These are phyloP conservation scores for Scalopus aquaticus DNA, from an alignment of 2,113 vertebrate genomes.

Conservation along the genomic window DNA sequence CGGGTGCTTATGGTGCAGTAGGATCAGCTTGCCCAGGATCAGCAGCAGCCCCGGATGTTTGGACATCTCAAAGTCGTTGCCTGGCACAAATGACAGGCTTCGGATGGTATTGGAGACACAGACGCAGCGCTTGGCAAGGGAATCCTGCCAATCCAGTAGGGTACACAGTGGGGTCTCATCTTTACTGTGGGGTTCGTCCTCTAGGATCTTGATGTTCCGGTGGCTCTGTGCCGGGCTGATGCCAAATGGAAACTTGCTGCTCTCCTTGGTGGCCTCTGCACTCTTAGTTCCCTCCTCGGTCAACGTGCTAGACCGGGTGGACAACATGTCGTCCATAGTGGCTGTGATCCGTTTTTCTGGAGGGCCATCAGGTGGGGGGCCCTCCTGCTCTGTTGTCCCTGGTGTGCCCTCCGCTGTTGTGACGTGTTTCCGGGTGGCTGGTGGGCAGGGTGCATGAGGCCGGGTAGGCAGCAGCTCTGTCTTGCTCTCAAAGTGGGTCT, in stretches of 20 bases:
- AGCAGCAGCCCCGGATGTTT: conserved; percentile 97
- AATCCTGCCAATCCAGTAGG: conserved; percentile 97
- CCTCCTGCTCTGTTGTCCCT: conserved; percentile 80
- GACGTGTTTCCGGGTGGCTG: conserved; percentile 82
- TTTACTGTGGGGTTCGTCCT: conserved; percentile 99
- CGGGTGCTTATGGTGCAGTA: conserved; percentile 97
- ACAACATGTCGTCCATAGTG: conserved; percentile 94
- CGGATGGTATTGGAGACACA: conserved; percentile 98
- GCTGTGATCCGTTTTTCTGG: conserved; percentile 90
- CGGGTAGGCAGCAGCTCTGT: conserved; percentile 87
- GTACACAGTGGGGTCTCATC: conserved; percentile 96
- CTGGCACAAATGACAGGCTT: conserved; percentile 98
- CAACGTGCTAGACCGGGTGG: conserved; percentile 89
- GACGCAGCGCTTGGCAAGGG: conserved; percentile 95
- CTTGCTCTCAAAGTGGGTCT: conserved; percentile 97
- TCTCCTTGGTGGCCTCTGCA: conserved; percentile 84
- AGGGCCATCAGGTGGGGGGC: conserved; percentile 82
- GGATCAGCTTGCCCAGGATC: conserved; percentile 95
- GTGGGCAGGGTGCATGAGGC: conserved; percentile 84
- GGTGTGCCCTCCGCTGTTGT: conserved; percentile 80
- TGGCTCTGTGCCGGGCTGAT: conserved; percentile 87
- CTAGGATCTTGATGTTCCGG: conserved; percentile 92
- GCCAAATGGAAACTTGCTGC: conserved; percentile 86
- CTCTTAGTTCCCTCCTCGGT: conserved; percentile 88
- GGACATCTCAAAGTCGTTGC: conserved; percentile 99